Percentiles rank a stretch among this genome's conserved stretches.
Evolutionary conservation across 2,113 vertebrate species (phyloP).

Genomic region (Numida meleagris): DNA sequence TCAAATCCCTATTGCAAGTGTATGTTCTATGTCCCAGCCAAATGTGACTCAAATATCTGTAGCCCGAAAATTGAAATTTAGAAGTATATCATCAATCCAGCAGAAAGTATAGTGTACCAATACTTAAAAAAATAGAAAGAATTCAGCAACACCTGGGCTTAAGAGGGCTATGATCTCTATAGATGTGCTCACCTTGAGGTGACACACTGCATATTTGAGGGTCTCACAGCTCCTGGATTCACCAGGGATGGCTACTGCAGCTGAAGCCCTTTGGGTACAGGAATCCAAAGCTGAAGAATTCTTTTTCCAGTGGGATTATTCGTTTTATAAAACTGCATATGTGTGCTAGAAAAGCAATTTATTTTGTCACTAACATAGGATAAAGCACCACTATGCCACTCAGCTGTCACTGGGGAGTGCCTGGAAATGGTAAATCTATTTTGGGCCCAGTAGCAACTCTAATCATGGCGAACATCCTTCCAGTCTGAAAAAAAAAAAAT

Average conservation of each 20-base stretch:
- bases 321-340: background rate
- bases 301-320: constrained; percentile 35
- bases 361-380: constrained; percentile 16
- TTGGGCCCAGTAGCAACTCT: background rate
- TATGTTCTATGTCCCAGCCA: background rate
- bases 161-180: background rate
- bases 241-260: background rate
- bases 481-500: background rate
- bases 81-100: background rate
- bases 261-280: background rate
- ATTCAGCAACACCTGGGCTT: background rate
- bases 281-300: constrained; percentile 5
- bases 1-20: background rate
- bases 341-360: constrained; percentile 31
- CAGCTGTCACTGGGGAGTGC: background rate
- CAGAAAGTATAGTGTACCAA: background rate
- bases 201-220: background rate
- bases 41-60: background rate
- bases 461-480: background rate
- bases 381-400: constrained; percentile 7
- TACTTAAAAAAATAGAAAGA: background rate
- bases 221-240: background rate
- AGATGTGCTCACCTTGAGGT: background rate
- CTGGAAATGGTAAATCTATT: constrained; percentile 4
- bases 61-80: background rate